Evolutionary conservation across 1,140 invertebrate genomes (phyloP).

Genomic region (Apis laboriosa): DNA sequence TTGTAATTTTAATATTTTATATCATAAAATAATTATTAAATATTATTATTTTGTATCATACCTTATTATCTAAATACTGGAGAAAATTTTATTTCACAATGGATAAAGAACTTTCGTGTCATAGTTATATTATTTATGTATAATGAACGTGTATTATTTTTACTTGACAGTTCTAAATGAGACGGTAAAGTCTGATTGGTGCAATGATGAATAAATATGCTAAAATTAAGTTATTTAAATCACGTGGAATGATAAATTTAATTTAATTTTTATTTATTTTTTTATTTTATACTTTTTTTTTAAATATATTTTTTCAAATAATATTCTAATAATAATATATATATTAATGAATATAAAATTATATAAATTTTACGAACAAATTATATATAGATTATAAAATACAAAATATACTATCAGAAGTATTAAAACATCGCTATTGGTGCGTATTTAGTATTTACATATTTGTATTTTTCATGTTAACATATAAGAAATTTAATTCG

Average conservation of each 20-base stretch:
- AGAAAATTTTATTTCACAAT: slow-evolving; percentile 1
- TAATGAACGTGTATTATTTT: slow-evolving; percentile 22
- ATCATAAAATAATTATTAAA: not conserved
- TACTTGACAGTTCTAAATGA: slow-evolving; percentile 36
- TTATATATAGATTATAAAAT: slow-evolving; percentile 2
- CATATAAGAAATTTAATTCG: not conserved
- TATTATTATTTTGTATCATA: not conserved
- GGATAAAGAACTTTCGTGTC: not conserved
- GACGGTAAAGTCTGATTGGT: slow-evolving; percentile 67
- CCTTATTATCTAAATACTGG: not conserved
- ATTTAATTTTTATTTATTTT: not conserved
- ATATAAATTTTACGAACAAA: slow-evolving; percentile 26
- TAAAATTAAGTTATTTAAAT: not conserved
- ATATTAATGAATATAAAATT: not conserved
- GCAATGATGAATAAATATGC: not conserved
- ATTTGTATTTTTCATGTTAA: slow-evolving; percentile 18
- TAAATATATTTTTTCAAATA: not conserved
- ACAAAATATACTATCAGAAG: not conserved
- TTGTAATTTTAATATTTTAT: not conserved
- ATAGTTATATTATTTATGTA: not conserved
- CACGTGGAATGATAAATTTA: slow-evolving; percentile 45
- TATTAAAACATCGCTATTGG: not conserved
- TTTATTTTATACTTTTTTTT: not conserved
- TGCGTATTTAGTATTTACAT: not conserved
- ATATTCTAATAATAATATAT: not conserved